Evolutionary conservation across 2,113 vertebrate genomes (phyloP).

Genomic region (Esox niger): DNA sequence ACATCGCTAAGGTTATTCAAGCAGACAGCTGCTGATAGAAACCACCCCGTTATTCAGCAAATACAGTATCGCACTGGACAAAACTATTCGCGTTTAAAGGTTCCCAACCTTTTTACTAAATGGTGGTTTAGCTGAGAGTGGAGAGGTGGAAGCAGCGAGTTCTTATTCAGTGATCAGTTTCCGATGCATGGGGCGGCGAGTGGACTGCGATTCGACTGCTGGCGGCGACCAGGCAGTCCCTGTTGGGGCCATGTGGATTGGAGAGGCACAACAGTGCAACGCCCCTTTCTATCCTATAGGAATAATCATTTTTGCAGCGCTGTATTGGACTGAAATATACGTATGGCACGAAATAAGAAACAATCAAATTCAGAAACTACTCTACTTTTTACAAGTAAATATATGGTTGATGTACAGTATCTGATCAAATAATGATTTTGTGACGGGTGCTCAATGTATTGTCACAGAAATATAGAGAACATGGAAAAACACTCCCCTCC

Average conservation of each 20-base stretch:
- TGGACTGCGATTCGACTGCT: background rate
- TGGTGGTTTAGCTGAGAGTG: background rate
- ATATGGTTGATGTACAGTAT: too few species aligned
- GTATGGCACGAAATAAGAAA: too few species aligned
- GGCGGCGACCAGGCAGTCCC: background rate
- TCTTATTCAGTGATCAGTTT: background rate
- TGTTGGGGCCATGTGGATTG: constrained; percentile 25
- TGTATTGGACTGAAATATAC: background rate
- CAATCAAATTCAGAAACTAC: too few species aligned
- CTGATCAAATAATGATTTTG: too few species aligned
- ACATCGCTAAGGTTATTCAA: background rate
- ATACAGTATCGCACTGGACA: background rate
- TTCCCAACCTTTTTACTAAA: background rate
- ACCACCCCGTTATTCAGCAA: background rate
- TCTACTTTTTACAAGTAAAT: too few species aligned
- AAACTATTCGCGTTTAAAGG: background rate
- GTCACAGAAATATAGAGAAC: too few species aligned
- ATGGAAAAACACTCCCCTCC: too few species aligned
- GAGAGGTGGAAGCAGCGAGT: background rate
- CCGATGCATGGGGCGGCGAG: background rate
- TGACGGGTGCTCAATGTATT: too few species aligned
- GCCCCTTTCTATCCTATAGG: constrained; percentile 15
- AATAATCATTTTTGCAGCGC: background rate
- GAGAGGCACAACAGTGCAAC: constrained; percentile 14
- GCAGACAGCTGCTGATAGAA: background rate